These are phyloP conservation scores for Amphipoea oculea DNA, from an alignment of 2,888 invertebrate genomes.

Conservation along the genomic window DNA sequence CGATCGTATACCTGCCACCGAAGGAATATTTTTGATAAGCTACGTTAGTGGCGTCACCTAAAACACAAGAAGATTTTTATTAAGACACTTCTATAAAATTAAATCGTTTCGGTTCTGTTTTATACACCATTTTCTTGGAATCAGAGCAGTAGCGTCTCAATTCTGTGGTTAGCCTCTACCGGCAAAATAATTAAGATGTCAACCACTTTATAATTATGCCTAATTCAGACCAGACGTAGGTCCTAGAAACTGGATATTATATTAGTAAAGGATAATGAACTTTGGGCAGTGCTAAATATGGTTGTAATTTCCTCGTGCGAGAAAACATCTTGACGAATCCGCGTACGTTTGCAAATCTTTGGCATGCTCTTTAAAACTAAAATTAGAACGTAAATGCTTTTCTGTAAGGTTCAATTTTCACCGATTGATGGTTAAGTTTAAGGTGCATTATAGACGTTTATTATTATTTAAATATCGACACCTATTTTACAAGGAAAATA, in stretches of 20 bases:
- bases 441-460: conserved; percentile 6
- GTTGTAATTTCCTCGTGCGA: conserved; percentile 2
- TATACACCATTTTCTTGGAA: conserved; percentile 34
- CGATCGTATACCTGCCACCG: not conserved
- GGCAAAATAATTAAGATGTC: conserved; percentile 60
- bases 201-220: conserved; percentile 61
- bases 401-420: conserved; percentile 12
- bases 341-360: conserved; percentile 26
- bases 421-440: not conserved
- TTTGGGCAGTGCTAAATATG: not conserved
- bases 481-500: conserved; percentile 49
- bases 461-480: conserved; percentile 36
- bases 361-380: not conserved
- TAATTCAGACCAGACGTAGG: conserved; percentile 45
- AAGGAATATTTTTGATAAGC: conserved; percentile 10
- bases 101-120: not conserved
- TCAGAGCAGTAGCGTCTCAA: conserved; percentile 6
- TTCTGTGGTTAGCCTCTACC: conserved; percentile 43
- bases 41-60: conserved; percentile 5
- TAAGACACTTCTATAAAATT: conserved; percentile 11
- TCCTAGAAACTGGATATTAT: conserved; percentile 6
- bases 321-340: conserved; percentile 11
- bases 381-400: not conserved
- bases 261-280: conserved; percentile 13
- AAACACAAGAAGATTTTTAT: conserved; percentile 15